Evolutionary conservation across 2,888 invertebrate species (phyloP).

Genomic region (Phyto melanocephala): DNA sequence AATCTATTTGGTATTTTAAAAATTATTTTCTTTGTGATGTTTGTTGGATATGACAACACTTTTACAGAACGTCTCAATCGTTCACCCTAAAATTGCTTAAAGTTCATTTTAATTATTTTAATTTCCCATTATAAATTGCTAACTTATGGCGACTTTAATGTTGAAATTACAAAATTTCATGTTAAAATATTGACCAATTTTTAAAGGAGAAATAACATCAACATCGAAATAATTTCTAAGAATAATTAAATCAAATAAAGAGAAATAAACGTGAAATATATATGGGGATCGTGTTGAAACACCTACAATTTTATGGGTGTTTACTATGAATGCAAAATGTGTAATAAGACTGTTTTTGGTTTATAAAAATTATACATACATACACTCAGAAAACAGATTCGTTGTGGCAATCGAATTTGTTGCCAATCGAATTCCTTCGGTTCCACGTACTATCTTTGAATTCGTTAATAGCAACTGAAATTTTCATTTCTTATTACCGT

Average conservation of each 20-base stretch:
- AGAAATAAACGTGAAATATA: neutral
- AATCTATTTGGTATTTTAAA: too few species aligned
- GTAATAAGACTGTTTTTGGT: conserved; percentile 44
- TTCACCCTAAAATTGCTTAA: too few species aligned
- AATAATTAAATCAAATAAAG: conserved; percentile 59
- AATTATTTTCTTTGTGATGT: too few species aligned
- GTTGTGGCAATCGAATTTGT: too few species aligned
- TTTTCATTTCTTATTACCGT: too few species aligned
- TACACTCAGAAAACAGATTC: too few species aligned
- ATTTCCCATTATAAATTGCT: neutral
- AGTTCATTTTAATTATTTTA: neutral
- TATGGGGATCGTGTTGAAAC: conserved; percentile 40
- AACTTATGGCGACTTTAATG: neutral
- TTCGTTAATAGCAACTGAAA: too few species aligned
- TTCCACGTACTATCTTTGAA: too few species aligned
- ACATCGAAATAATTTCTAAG: conserved; percentile 66
- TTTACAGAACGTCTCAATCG: too few species aligned
- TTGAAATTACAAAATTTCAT: conserved; percentile 12
- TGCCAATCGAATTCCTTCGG: too few species aligned
- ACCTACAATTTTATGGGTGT: conserved; percentile 61
- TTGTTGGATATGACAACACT: too few species aligned
- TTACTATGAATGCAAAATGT: conserved; percentile 8
- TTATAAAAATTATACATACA: too few species aligned
- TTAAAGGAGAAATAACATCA: conserved; percentile 8
- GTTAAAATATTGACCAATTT: conserved; percentile 28